phyloP scores from a whole-genome alignment of 1,140 invertebrate genomes.

The Phthorimaea operculella region DNA sequence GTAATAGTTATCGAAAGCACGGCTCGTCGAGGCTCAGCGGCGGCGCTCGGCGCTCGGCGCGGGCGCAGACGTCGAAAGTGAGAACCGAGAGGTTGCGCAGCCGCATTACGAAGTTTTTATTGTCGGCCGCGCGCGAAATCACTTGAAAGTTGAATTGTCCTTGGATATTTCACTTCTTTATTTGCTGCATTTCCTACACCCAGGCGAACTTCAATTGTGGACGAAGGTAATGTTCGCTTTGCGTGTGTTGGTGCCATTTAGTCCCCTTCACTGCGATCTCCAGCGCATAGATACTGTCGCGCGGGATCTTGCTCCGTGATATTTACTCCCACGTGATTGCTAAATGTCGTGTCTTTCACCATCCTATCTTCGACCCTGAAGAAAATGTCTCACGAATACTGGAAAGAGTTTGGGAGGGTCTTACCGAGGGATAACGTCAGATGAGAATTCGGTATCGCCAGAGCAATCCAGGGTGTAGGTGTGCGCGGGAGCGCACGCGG shows the following conservation, averaged over 20 bases:
- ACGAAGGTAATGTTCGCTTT: conserved; percentile 47
- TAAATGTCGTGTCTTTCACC: not conserved
- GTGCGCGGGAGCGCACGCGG: conserved; percentile 40
- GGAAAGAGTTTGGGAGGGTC: conserved; percentile 13
- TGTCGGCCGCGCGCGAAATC: conserved; percentile 65
- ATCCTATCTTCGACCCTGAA: not conserved
- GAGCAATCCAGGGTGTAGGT: conserved; percentile 43
- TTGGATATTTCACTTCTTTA: conserved; percentile 67
- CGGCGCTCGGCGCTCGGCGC: conserved; percentile 25
- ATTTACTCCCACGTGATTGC: conserved; percentile 1
- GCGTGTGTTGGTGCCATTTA: conserved; percentile 35
- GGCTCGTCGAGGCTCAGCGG: conserved; percentile 40
- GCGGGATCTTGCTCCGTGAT: conserved; percentile 16
- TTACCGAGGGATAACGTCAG: conserved; percentile 44
- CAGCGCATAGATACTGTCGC: conserved; percentile 27
- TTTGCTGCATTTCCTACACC: conserved; percentile 60
- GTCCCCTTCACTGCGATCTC: conserved; percentile 52
- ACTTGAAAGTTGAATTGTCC: conserved; percentile 67
- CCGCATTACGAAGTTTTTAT: conserved; percentile 65
- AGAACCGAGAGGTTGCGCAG: conserved; percentile 63
- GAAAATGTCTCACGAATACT: not conserved
- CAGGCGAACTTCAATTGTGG: conserved; percentile 51
- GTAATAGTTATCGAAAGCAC: conserved; percentile 59
- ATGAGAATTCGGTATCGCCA: conserved; percentile 30
- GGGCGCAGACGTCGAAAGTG: conserved; percentile 57